Evolutionary conservation across 2,888 invertebrate genomes (phyloP), one percentile per base, ranked within the genome.

Genomic region (Rhagophthalmus giganteus): DNA sequence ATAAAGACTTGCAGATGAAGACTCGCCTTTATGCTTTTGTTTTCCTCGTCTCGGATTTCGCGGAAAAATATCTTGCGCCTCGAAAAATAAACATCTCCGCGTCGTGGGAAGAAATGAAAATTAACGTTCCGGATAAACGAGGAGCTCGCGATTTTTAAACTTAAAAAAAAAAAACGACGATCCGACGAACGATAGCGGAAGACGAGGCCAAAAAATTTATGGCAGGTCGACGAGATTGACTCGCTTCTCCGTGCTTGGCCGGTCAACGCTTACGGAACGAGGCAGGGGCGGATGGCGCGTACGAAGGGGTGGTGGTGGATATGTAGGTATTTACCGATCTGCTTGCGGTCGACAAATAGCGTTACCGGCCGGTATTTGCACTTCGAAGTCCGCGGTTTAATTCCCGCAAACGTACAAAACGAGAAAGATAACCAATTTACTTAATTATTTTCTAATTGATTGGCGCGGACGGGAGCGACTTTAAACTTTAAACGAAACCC

Each of bases 161-260:
- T n/a, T n/a, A n/a, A n/a, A n/a, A n/a, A n/a, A n/a, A n/a, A n/a
- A n/a, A n/a, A n/a, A n/a, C n/a, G n/a, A n/a, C n/a, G n/a, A 50
- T 44, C 30, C 37, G 46, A 54, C 42, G 53, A 46, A 53, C 52
- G 12, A n/a, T n/a, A n/a, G n/a, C n/a, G n/a, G n/a, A n/a, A n/a
- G n/a, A n/a, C n/a, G n/a, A n/a, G n/a, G n/a, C n/a, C n/a, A n/a
- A 54, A 54, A 57, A 51, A 57, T 57, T 54, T 57, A 57, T 57
- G 31, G 48, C 54, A 52, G 57, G 57, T 55, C 57, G 52, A 54
- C 54, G 55, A 57, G 57, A 57, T 57, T 57, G 57, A 57, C 54
- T 57, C 35, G 44, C 42, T 47, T 54, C 53, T 48, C 47, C 14
- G 30, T 25, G 42, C 33, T 32, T 46, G 53, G 53, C 26, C 30